A percentile compares a stretch with the other conserved stretches of the same genome.
These are phyloP conservation scores for Heliocidaris erythrogramma DNA, from an alignment of 35 echinoderm and acorn worm species.

Conservation along the genomic window DNA sequence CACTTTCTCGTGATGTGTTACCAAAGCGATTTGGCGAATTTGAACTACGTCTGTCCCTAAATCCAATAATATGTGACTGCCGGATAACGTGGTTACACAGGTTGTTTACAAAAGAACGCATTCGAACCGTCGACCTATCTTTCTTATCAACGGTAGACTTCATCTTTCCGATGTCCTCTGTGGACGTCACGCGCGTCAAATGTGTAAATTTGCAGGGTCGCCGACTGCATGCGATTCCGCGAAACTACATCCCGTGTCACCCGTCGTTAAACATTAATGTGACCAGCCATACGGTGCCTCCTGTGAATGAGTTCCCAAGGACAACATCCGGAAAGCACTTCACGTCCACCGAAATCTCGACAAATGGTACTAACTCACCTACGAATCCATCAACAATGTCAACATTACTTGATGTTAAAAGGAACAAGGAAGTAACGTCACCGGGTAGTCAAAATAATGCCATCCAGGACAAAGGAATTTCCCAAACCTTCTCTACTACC, in stretches of 20 bases:
- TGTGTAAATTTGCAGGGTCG: not conserved
- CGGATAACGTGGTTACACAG: not conserved
- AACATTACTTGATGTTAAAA: not conserved
- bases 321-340: not conserved
- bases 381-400: not conserved
- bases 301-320: not conserved
- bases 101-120: not conserved
- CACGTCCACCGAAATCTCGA: not conserved
- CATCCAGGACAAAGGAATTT: not conserved
- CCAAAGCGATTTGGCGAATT: not conserved
- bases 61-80: not conserved
- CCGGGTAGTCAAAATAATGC: not conserved
- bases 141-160: not conserved
- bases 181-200: not conserved
- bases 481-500: not conserved
- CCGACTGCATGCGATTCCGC: not conserved
- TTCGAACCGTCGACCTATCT: not conserved
- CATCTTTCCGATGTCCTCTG: not conserved
- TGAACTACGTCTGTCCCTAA: not conserved
- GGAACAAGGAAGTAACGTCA: not conserved
- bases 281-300: not conserved
- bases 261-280: not conserved
- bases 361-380: not conserved
- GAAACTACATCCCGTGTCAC: not conserved
- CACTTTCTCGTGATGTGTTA: not conserved